Evolutionary conservation across 2,113 vertebrate genomes (phyloP).

Genomic region (Cygnus atratus): DNA sequence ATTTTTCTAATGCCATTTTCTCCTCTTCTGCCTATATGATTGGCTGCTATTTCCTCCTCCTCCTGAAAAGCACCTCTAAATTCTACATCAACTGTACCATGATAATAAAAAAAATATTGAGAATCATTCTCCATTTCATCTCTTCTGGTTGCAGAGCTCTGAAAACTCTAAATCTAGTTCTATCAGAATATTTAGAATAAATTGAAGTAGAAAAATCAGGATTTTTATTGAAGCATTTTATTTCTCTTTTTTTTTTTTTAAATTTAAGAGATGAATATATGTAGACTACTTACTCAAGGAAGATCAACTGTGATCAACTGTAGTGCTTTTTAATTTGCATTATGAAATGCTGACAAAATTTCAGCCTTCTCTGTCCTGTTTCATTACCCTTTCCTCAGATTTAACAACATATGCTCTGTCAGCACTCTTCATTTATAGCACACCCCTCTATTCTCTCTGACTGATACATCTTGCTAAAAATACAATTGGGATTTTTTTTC

Average conservation of each 20-base stretch:
- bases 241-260: background rate
- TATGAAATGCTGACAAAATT: constrained; percentile 42
- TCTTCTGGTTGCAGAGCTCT: background rate
- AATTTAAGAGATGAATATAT: background rate
- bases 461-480: constrained; percentile 33
- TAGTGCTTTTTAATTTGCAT: constrained; percentile 23
- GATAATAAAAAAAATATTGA: background rate
- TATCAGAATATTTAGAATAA: background rate
- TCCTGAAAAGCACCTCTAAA: background rate
- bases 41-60: background rate
- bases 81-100: background rate
- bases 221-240: background rate
- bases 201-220: background rate
- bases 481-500: constrained; percentile 14
- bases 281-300: background rate
- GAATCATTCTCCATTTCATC: background rate
- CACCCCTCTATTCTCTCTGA: background rate
- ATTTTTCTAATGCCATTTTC: background rate
- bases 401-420: constrained; percentile 24
- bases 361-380: background rate
- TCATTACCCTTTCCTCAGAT: constrained; percentile 31
- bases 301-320: background rate
- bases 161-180: background rate
- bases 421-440: constrained; percentile 45
- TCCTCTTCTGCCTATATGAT: background rate